Evolutionary conservation across 2,888 invertebrate species (phyloP), one percentile per base, ranked within the genome.

Genomic region (Agrotis clavis): DNA sequence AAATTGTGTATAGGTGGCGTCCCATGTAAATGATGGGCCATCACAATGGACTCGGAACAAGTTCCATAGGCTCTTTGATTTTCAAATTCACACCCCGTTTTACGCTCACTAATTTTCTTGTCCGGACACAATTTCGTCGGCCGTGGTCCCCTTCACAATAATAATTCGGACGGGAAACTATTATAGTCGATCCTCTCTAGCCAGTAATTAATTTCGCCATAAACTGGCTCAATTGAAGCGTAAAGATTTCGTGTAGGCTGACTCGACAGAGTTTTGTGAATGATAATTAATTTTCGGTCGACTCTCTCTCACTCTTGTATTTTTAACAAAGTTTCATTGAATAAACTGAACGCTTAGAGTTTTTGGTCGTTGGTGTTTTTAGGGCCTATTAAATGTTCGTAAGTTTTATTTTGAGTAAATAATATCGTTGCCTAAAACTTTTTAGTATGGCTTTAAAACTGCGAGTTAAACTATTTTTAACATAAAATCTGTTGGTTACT

Each of bases 81-180:
- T 92, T 91, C 93, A 93, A 94, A 95, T 95, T 95, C 95, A 93
- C 96, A 95, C 95, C 95, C 96, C 91, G 95, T 93, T 95, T 96
- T 94, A 95, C 95, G 96, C 96, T 95, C 93, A 95, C 94, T 96
- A 96, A 96, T 96, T 96, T 96, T 96, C 96, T 96, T 96, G 95
- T 95, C 95, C 95, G 95, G 95, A 95, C 95, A 96, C 95, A 95
- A 95, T 95, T 95, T 94, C 90, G 92, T 85, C 90, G 91, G 88
- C 86, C 77, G 81, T 83, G 82, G 85, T 82, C 84, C 90, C 94
- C 93, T 92, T 94, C 95, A 93, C 94, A 94, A 96, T 95, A 95
- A 95, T 95, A 95, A 95, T 96, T 94, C 94, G 91, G 91, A 90
- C 88, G 92, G 91, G 94, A 95, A 96, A 96, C 95, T 96, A 96